Base-by-base conservation (phyloP, 2,797 vertebrate genomes). In the Onychomys torridus region DNA sequence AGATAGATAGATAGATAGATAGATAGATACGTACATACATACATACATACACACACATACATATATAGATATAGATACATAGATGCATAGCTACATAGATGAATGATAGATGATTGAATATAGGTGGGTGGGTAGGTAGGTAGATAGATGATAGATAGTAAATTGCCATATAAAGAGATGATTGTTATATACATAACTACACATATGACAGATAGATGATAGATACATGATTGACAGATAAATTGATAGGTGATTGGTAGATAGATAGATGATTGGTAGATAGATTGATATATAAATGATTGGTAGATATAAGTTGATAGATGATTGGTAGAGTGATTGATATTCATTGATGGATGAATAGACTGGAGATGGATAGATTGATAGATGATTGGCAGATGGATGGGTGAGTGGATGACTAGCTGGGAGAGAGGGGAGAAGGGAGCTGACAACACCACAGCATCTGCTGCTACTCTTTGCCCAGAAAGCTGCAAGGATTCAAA, bases 261-360 rank as follows among this genome's bases (percentile, higher is more conserved):
- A 79, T 79, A 25, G 3, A 59, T 37, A 65, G 11, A 10, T 71
- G 52, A 59, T 32, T 40, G 37, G 59, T 40, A 82, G 12, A 59
- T 10, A 82, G 37, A 76, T 14, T 49, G 27, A 77, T 27, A 49
- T 29, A 9, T 78, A 78, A 16, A 77, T 61, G 25, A 63, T 82
- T 61, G 79, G 55, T 61, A 82, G 79, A 71, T 69, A 37, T 57
- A 81, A 37, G 27, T 82, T 27, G 79, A 82, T 61, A 82, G n/a
- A 37, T 40, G 21, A 59, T 23, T 82, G 55, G 52, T 25, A 57
- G 34, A 78, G 19, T 78, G 76, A 81, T 37, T 82, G 77, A 16
- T 69, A 25, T 37, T 55, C 37, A 43, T 19, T 40, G 52, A 57
- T 81, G 17, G 6, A 17, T 61, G 55, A 82, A 43, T 40, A 61